A percentile compares a stretch with the other conserved stretches of the same genome.
phyloP scores from a whole-genome alignment of 2,113 vertebrate species.

The Amia ocellicauda region DNA sequence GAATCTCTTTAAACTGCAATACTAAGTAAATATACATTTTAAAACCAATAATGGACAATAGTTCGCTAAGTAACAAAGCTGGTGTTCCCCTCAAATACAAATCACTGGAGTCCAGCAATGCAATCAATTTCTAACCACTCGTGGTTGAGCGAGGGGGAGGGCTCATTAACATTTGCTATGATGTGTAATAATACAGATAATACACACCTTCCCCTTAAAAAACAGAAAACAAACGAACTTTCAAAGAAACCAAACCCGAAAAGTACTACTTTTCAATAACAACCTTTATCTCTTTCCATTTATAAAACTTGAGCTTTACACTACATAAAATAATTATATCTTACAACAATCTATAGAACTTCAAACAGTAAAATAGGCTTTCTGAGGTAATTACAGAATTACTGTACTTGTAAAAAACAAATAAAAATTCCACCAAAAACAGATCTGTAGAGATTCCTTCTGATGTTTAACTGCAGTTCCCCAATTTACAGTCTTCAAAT shows the following conservation, averaged over 20 bases:
- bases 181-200: slow-evolving; percentile 19
- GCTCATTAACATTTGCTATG: background rate
- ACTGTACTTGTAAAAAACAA: slow-evolving; percentile 61
- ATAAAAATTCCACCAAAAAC: slow-evolving; percentile 49
- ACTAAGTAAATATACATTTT: slow-evolving; percentile 22
- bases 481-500: slow-evolving; percentile 32
- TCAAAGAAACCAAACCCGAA: too few species aligned
- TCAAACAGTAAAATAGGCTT: slow-evolving; percentile 72
- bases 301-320: slow-evolving; percentile 68
- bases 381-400: slow-evolving; percentile 72
- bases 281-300: slow-evolving; percentile 43
- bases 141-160: background rate
- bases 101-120: slow-evolving; percentile 2
- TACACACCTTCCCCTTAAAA: slow-evolving; percentile 49
- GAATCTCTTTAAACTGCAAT: slow-evolving; percentile 27
- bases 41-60: slow-evolving; percentile 27
- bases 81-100: background rate
- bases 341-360: slow-evolving; percentile 62
- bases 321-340: slow-evolving; percentile 70
- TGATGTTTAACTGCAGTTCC: slow-evolving; percentile 19
- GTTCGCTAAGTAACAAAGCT: background rate
- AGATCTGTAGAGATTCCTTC: slow-evolving; percentile 29
- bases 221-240: slow-evolving; percentile 25
- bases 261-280: background rate
- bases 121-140: background rate